Percentiles rank a stretch among this genome's conserved stretches.
These are phyloP conservation scores for Leptocoma aspasia DNA, from an alignment of 2,113 vertebrate species.

Conservation along the genomic window DNA sequence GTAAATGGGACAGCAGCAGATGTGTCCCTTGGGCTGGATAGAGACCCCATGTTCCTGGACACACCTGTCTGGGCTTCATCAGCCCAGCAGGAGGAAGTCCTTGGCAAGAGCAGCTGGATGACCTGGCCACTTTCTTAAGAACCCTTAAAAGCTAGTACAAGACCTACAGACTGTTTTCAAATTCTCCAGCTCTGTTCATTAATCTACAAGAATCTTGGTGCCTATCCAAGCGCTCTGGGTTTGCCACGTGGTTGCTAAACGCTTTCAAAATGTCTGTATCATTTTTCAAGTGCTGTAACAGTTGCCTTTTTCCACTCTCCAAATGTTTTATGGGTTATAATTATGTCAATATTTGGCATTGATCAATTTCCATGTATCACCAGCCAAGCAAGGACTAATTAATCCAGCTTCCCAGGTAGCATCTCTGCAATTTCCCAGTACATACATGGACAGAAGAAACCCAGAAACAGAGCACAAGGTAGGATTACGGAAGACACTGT, in stretches of 20 bases:
- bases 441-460: fast-evolving
- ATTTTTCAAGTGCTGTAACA: background rate
- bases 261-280: background rate
- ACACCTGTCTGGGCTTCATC: background rate
- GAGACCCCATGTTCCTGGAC: fast-evolving
- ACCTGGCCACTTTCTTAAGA: background rate
- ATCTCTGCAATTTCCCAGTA: background rate
- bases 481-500: background rate
- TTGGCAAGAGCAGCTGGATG: background rate
- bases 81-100: background rate
- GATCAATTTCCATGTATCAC: background rate
- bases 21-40: fast-evolving
- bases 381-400: background rate
- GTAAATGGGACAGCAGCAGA: background rate
- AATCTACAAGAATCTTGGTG: background rate
- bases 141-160: background rate
- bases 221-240: background rate
- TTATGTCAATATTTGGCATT: background rate
- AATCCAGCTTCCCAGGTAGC: background rate
- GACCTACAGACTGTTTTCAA: background rate
- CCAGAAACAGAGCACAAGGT: background rate
- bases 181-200: background rate
- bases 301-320: background rate
- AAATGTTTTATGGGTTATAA: background rate
- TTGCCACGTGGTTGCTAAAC: background rate